Evolutionary conservation across 2,113 vertebrate genomes (phyloP), one percentile per base, ranked within the genome.

Genomic region (Hystrix brachyura): DNA sequence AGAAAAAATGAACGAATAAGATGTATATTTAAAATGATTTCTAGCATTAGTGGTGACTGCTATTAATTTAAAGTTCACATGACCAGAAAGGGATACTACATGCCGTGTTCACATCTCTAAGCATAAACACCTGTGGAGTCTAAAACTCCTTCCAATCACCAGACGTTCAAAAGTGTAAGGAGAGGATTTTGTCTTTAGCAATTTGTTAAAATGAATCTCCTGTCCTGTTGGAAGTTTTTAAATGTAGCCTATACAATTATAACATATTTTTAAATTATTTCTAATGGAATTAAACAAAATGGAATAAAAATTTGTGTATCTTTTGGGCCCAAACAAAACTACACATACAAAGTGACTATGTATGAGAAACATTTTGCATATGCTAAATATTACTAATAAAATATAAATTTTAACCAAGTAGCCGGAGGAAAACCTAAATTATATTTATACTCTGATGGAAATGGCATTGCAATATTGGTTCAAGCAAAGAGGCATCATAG

Each of bases 1-100:
- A 91, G 38, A 95, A 83, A 82, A 80, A 74, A 38, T 19, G 3
- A 55, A 17, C 12, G 13, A 2, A 59, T 55, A 93, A 84, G 32
- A 15, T 65, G 69, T 84, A 83, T 64, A 84, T 87, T 83, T 38
- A 95, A 95, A 78, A 79, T 11, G 4, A 79, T 72, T n/a, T 15
- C 51, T 88, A n/a, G n/a, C 34, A 69, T 80, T 93, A 59, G 72
- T 87, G 43, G 13, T 53, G 15, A 79, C 19, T 87, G 46, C 15
- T 64, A 17, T n/a, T 74, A 46, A 13, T 76, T 69, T 74, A 89
- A 94, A 85, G 87, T 17, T 74, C 9, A 6, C 10, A 78, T 46
- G 4, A 55, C 7, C 19, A 13, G 46, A 51, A 74, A 72, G 1
- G 85, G 90, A 80, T 55, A 53, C 17, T 25, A 69, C 17, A 12